Evolutionary conservation across 2,797 vertebrate genomes (phyloP).

Genomic region (Halcyon chelicuti): DNA sequence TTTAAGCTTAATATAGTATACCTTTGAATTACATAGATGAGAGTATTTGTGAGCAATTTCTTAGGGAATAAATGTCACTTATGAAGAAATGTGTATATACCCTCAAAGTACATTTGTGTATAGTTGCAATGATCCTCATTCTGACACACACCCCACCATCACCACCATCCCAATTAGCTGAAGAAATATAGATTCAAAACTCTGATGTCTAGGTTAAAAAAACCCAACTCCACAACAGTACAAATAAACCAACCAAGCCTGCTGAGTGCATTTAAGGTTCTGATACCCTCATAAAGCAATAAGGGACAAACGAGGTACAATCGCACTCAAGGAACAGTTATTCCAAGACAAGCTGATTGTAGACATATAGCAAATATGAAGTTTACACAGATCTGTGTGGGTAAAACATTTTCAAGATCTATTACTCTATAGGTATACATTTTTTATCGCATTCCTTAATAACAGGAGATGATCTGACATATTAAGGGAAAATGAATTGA

Average conservation of each 20-base stretch:
- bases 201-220: neutral
- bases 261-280: neutral
- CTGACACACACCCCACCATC: neutral
- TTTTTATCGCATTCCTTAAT: neutral
- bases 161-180: neutral
- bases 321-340: neutral
- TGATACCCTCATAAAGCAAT: neutral
- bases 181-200: neutral
- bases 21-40: neutral
- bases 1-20: neutral
- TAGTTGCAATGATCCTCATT: neutral
- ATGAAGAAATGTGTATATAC: neutral
- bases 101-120: neutral
- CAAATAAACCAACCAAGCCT: neutral
- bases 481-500: neutral
- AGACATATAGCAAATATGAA: neutral
- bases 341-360: neutral
- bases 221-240: no score
- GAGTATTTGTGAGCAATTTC: neutral
- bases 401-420: neutral
- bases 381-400: neutral
- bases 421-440: neutral
- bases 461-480: neutral
- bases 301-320: neutral
- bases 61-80: neutral